A percentile compares a stretch with the other conserved stretches of the same genome.
phyloP scores from a whole-genome alignment of 2,113 vertebrate species.

The Mastomys coucha region DNA sequence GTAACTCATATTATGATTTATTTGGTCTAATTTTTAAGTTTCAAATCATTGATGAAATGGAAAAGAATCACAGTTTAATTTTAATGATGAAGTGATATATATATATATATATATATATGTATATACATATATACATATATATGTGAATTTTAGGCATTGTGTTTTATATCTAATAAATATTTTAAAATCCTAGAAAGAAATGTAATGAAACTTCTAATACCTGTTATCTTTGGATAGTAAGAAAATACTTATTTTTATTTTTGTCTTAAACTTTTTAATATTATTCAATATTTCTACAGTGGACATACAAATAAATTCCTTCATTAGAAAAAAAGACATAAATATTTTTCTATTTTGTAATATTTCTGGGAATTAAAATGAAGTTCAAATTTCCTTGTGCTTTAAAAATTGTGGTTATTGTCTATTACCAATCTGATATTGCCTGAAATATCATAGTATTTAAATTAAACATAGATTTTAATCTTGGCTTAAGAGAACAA shows the following conservation, averaged over 20 bases:
- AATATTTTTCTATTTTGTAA: neutral
- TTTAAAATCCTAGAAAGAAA: conserved; percentile 5
- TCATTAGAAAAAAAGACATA: conserved; percentile 2
- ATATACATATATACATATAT: neutral
- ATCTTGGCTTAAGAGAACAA: neutral
- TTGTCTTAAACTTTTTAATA: neutral
- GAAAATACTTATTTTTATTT: conserved; percentile 42
- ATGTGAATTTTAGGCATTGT: neutral
- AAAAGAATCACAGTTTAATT: conserved; percentile 36
- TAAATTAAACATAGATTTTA: neutral
- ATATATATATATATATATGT: neutral
- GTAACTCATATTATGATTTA: neutral
- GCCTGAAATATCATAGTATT: neutral
- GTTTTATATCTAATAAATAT: conserved; percentile 28
- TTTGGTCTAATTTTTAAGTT: neutral
- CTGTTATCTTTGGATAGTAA: neutral
- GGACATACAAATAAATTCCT: neutral
- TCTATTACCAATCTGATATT: neutral
- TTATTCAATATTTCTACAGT: conserved; percentile 40
- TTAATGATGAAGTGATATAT: neutral
- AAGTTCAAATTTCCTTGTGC: neutral
- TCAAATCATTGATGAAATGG: conserved; percentile 32
- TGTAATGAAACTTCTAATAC: neutral
- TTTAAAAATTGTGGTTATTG: neutral
- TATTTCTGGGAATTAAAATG: conserved; percentile 41